Evolutionary conservation across 2,888 invertebrate species (phyloP).

Genomic region (Tachystola acroxantha): DNA sequence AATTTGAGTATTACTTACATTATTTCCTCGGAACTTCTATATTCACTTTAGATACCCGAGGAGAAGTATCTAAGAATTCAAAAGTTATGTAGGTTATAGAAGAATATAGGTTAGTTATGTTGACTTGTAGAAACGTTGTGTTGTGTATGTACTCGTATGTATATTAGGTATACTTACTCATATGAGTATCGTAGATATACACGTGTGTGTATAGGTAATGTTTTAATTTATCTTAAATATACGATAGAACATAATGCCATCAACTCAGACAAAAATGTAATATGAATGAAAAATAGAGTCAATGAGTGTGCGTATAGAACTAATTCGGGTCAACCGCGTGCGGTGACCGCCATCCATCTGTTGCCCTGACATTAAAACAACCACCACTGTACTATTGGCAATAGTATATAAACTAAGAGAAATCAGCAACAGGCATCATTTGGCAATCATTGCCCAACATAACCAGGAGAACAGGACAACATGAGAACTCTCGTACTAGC

Average conservation of each 20-base stretch:
- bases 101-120: too few relatives aligned
- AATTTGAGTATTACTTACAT: constrained; percentile 9
- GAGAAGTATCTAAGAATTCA: too few relatives aligned
- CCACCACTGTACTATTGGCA: constrained; percentile 54
- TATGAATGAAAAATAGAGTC: constrained; percentile 12
- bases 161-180: too few relatives aligned
- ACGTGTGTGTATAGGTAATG: too few relatives aligned
- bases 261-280: too few relatives aligned
- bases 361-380: constrained; percentile 68
- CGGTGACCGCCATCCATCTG: constrained; percentile 52
- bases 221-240: too few relatives aligned
- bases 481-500: constrained; percentile 53
- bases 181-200: too few relatives aligned
- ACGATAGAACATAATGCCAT: too few relatives aligned
- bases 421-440: constrained; percentile 66
- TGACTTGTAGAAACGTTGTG: too few relatives aligned
- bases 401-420: constrained; percentile 70
- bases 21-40: constrained; percentile 3
- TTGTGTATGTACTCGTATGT: too few relatives aligned
- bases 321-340: constrained; percentile 56
- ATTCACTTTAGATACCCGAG: background rate
- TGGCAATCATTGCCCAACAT: constrained; percentile 61
- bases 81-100: too few relatives aligned
- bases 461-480: constrained; percentile 42
- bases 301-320: constrained; percentile 29